Conservation (phyloP, 35 echinoderm and acorn worm species). For the Stichopus chloronotus region DNA sequence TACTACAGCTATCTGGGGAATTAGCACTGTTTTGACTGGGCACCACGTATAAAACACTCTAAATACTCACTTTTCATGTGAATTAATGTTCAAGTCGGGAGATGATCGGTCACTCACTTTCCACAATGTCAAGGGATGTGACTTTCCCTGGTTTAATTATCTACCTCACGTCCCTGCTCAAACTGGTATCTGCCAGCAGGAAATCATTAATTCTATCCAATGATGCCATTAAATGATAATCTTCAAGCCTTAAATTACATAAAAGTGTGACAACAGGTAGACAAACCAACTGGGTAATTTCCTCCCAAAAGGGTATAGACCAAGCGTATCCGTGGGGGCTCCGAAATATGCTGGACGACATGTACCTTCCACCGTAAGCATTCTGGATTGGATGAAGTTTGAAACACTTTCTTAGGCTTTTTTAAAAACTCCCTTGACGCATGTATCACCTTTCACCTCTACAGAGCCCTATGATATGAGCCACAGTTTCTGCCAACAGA, state of each 20-base stretch:
- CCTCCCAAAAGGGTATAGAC: not conserved
- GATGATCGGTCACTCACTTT: not conserved
- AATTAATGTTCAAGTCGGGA: not conserved
- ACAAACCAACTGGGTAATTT: slow-evolving; percentile 21
- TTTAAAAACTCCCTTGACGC: too few species aligned
- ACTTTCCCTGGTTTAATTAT: slow-evolving; percentile 34
- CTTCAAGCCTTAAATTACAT: slow-evolving; percentile 22
- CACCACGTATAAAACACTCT: too few species aligned
- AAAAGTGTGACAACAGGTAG: slow-evolving; percentile 21
- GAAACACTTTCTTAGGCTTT: too few species aligned
- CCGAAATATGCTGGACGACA: too few species aligned
- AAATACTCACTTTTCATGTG: not conserved
- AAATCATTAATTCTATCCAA: slow-evolving; percentile 39
- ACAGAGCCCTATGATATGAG: too few species aligned
- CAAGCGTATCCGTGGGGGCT: too few species aligned
- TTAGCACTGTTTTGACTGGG: too few species aligned
- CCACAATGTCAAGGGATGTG: slow-evolving; percentile 20
- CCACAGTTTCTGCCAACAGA: too few species aligned
- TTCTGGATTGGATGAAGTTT: too few species aligned
- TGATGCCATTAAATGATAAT: slow-evolving; percentile 31
- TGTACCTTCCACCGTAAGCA: too few species aligned
- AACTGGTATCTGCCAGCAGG: slow-evolving; percentile 9
- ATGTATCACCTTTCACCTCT: too few species aligned
- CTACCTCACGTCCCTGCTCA: slow-evolving; percentile 23
- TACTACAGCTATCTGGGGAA: too few species aligned